Base-by-base conservation (phyloP, 1,140 invertebrate species). In the Macrobrachium nipponense region DNA sequence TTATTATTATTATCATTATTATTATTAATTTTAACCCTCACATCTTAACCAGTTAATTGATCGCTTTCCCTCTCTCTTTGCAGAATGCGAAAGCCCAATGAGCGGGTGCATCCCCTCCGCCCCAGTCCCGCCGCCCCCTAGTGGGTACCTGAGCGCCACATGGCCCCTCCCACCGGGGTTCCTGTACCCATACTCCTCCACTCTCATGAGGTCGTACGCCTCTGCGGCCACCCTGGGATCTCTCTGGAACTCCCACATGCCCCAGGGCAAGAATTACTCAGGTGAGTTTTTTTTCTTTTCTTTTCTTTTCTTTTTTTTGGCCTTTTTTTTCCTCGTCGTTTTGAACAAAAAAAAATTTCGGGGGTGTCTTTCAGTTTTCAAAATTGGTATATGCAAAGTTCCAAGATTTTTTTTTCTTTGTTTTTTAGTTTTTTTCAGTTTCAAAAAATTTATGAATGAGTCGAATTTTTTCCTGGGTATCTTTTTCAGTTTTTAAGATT, bases 171-270 rank as follows among this genome's bases (percentile, higher is more conserved):
- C 83, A 7, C 83, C 83, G 18, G 83, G 76, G 36, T 77, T 86
- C 66, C 77, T 86, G 15, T 80, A 86, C 68, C 83, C 83, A 17
- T 86, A 86, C 77, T 79, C 83, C 51, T 80, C 83, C 66, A 60
- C 83, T 27, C 44, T 86, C 51, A 80, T 86, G 83, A 43, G 83
- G 10, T 86, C 83, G 11, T 86, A 86, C 77, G 59, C 81, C 36
- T 86, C 82, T 5, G 82, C 83, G 12, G 83, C 83, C n/a, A 73
- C 83, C 11, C 77, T 86, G 6, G 77, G 77, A 12, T 86, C 83
- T 5, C 83, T 86, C 20, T 86, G 83, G 83, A 86, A 77, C 59
- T 80, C 62, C 15, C 44, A 43, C 23, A 44, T 51, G 12, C 66
- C 78, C 3, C 87, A 80, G 61, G 75, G 66, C 61, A 73, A 81